A percentile compares a stretch with the other conserved stretches of the same genome.
Evolutionary conservation across 1,140 invertebrate species (phyloP).

Genomic region (Aleiodes sp.): DNA sequence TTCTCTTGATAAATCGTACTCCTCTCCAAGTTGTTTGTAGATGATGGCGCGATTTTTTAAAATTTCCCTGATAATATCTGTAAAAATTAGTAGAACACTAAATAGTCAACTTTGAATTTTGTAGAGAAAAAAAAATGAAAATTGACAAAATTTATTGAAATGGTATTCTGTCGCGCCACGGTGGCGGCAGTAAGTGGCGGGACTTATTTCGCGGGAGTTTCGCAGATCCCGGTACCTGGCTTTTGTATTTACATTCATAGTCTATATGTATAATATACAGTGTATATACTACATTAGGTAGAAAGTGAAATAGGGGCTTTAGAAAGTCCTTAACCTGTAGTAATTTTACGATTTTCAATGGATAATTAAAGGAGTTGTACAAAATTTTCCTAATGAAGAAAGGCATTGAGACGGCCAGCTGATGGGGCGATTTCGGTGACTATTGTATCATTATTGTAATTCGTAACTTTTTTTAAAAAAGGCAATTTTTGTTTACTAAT

Average conservation of each 20-base stretch:
- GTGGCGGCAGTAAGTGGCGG: not conserved
- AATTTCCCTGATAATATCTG: constrained; percentile 80
- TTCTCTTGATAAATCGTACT: constrained; percentile 49
- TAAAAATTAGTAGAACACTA: constrained; percentile 60
- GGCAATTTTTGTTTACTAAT: too few species aligned
- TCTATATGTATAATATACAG: too few species aligned
- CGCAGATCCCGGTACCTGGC: not conserved
- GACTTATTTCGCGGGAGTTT: not conserved
- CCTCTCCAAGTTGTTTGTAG: constrained; percentile 65
- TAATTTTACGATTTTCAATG: not conserved
- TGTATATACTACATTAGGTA: too few species aligned
- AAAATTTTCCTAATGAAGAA: not conserved
- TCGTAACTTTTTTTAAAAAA: not conserved
- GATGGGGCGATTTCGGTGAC: not conserved
- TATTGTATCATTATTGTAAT: not conserved
- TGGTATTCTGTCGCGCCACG: not conserved
- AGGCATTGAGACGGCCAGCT: not conserved
- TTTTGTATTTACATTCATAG: too few species aligned
- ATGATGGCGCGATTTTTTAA: constrained; percentile 75
- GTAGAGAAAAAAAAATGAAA: not conserved
- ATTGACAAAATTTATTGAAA: not conserved
- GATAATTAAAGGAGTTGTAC: not conserved
- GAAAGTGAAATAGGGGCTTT: not conserved
- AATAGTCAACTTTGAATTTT: constrained; percentile 61
- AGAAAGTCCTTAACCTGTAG: not conserved